Base-by-base conservation (phyloP, 2,888 invertebrate species). In the Frankliniella fusca region DNA sequence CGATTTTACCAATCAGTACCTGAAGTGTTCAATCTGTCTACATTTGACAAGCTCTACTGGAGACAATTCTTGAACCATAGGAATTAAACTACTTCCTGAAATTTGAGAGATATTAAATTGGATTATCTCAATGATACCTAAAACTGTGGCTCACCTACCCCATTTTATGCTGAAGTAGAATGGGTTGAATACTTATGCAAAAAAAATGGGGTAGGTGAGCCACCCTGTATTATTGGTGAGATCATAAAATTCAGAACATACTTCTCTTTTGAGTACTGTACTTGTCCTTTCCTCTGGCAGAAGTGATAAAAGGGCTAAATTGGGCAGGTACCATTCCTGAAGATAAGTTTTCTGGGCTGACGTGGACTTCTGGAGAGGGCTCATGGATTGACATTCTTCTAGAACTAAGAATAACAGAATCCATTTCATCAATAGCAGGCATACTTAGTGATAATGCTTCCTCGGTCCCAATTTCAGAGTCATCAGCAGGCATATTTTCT, bases 281-380 rank as follows among this genome's bases (percentile, higher is more conserved):
- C 84, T 90, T 92, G 1, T 87, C 88, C 84, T 93, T 93, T 0
- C 92, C 93, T 38, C 92, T 87, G 0, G 91, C 91, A 82, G 90
- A 85, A 0, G 91, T 92, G 0, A 93, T 90, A 86, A 89, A 91
- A 0, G 92, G 92, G 83, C 85, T 20, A 86, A 76, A 76, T 27
- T 76, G 70, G 12, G 70, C 70, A 23, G 70, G 70, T 12, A 76
- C 70, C 70, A 76, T 76, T 11, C 70, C 70, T 10, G 8, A 27
- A 12, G 70, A 23, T 27, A 76, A 27, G 10, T 27, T 27, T 27
- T 76, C 70, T 11, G 70, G 70, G 27, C 70, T 76, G 12, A 76
- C 23, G 27, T 76, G 23, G 9, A 76, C 70, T 27, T 23, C 23
- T 27, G 70, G 70, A 12, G 70, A 76, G 9, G 70, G 70, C 70